Conservation (phyloP, 2,888 invertebrate species). For the Sphaeridia pumilis region DNA sequence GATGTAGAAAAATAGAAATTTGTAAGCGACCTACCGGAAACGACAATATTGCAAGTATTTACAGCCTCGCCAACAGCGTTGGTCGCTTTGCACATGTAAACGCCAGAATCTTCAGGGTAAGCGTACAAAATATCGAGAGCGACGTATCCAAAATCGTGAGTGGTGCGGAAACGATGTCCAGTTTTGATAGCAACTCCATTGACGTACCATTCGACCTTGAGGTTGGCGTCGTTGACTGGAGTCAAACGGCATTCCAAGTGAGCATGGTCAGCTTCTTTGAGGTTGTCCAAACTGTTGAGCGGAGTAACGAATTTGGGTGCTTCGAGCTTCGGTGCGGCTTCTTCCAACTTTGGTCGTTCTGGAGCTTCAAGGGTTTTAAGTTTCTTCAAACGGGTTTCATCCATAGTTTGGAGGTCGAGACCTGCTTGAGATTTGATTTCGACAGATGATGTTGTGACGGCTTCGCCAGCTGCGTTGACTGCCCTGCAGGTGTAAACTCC, state of each 20-base stretch:
- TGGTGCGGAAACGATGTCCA: constrained; percentile 78
- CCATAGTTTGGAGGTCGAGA: constrained; percentile 74
- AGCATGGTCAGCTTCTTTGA: constrained; percentile 80
- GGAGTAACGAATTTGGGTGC: constrained; percentile 87
- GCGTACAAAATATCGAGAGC: constrained; percentile 83
- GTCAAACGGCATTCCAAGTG: constrained; percentile 85
- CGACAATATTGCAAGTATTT: constrained; percentile 79
- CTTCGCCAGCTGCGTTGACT: constrained; percentile 88
- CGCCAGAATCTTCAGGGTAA: constrained; percentile 87
- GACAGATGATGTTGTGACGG: constrained; percentile 63
- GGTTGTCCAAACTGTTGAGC: constrained; percentile 67
- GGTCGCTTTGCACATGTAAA: constrained; percentile 89
- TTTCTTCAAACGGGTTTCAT: constrained; percentile 78
- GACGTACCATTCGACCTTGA: constrained; percentile 91
- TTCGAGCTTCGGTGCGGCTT: constrained; percentile 63
- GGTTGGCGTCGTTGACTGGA: constrained; percentile 77
- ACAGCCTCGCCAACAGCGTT: constrained; percentile 90
- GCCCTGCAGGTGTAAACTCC: constrained; percentile 96
- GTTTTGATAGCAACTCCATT: constrained; percentile 82
- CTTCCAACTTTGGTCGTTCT: constrained; percentile 60
- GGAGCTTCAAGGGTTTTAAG: constrained; percentile 74
- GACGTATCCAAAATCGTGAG: constrained; percentile 96
- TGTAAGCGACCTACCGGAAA: constrained; percentile 56
- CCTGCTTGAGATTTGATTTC: constrained; percentile 60
- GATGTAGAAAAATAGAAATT: too few relatives aligned